Conservation (phyloP, 1,140 invertebrate species). For the Drosophila tristis region DNA sequence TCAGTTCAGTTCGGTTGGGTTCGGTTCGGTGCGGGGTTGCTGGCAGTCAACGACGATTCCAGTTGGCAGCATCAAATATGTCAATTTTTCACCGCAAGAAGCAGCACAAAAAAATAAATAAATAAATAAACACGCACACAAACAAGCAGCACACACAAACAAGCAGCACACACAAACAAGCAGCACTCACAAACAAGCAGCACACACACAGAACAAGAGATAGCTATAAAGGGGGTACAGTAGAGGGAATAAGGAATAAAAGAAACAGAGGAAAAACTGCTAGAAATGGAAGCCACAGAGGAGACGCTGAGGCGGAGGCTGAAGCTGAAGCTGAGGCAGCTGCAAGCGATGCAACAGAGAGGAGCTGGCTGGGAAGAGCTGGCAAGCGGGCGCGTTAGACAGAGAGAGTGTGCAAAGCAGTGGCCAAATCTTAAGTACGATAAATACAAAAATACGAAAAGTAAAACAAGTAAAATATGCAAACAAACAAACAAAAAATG, state of each 20-base stretch:
- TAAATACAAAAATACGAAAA: conserved; percentile 45
- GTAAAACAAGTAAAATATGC: conserved; percentile 1
- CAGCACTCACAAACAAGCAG: no score
- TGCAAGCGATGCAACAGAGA: no score
- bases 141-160: conserved; percentile 6
- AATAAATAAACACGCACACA: conserved; percentile 19
- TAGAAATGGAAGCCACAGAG: no score
- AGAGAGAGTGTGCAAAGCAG: conserved; percentile 35
- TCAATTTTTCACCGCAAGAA: conserved; percentile 64
- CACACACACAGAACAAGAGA: conserved; percentile 20
- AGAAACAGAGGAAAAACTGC: no score
- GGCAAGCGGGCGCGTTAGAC: background rate
- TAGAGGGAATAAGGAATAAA: conserved; percentile 1
- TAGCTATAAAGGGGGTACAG: background rate
- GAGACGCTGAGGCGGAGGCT: no score
- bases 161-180: conserved; percentile 11
- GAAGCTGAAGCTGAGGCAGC: no score
- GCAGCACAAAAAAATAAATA: conserved; percentile 6
- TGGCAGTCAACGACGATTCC: conserved; percentile 40
- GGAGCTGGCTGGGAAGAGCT: background rate
- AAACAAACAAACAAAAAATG: background rate
- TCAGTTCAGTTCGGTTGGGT: conserved; percentile 19
- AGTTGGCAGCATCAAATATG: conserved; percentile 69
- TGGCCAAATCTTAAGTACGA: conserved; percentile 76
- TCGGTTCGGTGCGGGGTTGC: conserved; percentile 15